phyloP scores from a whole-genome alignment of 2,888 invertebrate genomes.

The Amiota communis region DNA sequence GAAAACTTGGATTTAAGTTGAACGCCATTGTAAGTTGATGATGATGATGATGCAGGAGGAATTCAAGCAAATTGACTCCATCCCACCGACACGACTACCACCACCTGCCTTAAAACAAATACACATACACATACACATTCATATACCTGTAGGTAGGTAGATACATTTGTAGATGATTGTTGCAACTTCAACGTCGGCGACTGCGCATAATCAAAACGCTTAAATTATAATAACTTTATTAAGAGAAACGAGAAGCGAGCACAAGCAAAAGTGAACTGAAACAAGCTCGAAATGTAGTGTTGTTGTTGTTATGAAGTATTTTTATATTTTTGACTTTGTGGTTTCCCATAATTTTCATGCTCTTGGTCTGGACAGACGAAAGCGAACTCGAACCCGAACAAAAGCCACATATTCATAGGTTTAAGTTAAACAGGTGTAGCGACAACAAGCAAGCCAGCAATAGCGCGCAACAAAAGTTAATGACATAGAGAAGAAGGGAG shows the following conservation, averaged over 20 bases:
- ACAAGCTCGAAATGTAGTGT: slow-evolving; percentile 20
- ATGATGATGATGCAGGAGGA: slow-evolving; percentile 7
- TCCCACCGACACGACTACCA: neutral
- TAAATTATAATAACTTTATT: slow-evolving; percentile 72
- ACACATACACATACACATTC: too few relatives aligned
- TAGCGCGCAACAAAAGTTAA: too few relatives aligned
- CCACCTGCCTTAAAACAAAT: neutral
- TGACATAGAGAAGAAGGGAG: neutral
- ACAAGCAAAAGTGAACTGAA: slow-evolving; percentile 28
- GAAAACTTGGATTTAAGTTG: neutral
- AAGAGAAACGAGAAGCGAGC: slow-evolving; percentile 49
- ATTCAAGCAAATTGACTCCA: slow-evolving; percentile 2
- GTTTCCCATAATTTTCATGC: slow-evolving; percentile 36
- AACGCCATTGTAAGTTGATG: neutral
- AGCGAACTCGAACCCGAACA: neutral
- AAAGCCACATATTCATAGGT: slow-evolving; percentile 34
- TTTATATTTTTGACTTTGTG: slow-evolving; percentile 21
- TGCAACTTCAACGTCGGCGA: slow-evolving; percentile 6
- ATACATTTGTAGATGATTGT: too few relatives aligned
- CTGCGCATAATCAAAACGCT: slow-evolving; percentile 70
- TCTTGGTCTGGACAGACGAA: too few relatives aligned
- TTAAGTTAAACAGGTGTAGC: slow-evolving; percentile 59
- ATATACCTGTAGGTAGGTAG: too few relatives aligned
- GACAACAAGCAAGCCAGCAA: slow-evolving; percentile 50
- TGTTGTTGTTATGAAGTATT: slow-evolving; percentile 14